Evolutionary conservation across 1,140 invertebrate species (phyloP).

Genomic region (Pseudobourletiella spinata): DNA sequence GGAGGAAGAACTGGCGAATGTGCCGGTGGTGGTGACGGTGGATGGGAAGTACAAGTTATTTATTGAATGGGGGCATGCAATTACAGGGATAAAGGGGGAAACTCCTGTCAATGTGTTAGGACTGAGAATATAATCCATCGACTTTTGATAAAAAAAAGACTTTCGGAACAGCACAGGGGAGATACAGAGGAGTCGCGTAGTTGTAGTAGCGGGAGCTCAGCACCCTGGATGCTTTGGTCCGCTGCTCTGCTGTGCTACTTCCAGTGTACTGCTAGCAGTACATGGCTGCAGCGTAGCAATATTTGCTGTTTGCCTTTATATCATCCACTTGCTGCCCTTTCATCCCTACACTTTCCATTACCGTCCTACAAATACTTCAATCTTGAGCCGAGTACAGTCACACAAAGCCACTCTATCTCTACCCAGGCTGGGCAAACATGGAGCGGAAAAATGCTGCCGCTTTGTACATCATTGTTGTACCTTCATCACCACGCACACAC

Average conservation of each 20-base stretch:
- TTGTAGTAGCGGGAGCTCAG: background rate
- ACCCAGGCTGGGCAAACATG: conserved; percentile 19
- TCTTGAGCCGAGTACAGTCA: conserved; percentile 24
- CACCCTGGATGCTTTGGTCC: background rate
- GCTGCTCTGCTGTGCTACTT: background rate
- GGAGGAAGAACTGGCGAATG: too few species aligned
- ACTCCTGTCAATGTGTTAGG: background rate
- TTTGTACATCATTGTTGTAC: conserved; percentile 2
- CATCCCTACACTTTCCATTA: conserved; percentile 33
- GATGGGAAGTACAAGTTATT: background rate
- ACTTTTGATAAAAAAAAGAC: background rate
- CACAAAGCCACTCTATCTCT: conserved; percentile 14
- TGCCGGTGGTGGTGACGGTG: background rate
- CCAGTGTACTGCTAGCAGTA: background rate
- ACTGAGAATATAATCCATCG: background rate
- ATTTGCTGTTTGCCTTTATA: conserved; percentile 26
- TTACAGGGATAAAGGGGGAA: background rate
- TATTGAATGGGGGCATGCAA: background rate
- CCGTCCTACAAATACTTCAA: conserved; percentile 34
- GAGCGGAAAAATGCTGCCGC: conserved; percentile 14
- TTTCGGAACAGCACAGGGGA: background rate
- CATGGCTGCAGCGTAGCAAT: conserved; percentile 10
- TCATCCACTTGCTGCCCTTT: conserved; percentile 33
- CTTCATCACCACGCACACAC: background rate
- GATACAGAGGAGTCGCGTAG: background rate